A percentile compares a stretch with the other conserved stretches of the same genome.
phyloP scores from a whole-genome alignment of 2,797 vertebrate species.

The Platalea minor region DNA sequence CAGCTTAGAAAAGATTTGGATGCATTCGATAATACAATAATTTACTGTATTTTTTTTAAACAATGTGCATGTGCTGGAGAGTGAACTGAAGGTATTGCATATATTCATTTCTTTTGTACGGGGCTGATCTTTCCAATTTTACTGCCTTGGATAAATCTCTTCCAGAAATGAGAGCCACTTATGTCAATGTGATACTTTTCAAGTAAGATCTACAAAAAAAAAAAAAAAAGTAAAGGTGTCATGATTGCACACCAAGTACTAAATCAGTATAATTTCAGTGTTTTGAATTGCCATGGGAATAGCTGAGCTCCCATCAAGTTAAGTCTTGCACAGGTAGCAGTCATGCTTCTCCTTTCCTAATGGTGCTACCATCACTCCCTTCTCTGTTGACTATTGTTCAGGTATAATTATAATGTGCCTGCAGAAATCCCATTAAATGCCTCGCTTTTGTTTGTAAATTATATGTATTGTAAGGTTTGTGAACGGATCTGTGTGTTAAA shows the following conservation, averaged over 20 bases:
- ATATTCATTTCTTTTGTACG: background rate
- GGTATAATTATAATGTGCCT: conserved; percentile 24
- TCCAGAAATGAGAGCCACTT: background rate
- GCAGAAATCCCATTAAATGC: conserved; percentile 39
- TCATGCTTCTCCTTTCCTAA: conserved; percentile 39
- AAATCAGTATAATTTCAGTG: conserved; percentile 30
- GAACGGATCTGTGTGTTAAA: conserved; percentile 17
- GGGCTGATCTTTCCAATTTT: background rate
- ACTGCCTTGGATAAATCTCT: background rate
- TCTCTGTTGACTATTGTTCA: conserved; percentile 37
- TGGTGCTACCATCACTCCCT: conserved; percentile 36
- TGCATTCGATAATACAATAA: background rate
- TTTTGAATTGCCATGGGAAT: conserved; percentile 33
- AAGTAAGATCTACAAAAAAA: background rate
- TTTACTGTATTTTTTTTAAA: background rate
- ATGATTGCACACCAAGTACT: background rate
- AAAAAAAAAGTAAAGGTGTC: background rate
- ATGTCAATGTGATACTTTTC: background rate
- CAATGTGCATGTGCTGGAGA: background rate
- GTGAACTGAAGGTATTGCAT: background rate
- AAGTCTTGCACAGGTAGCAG: conserved; percentile 48
- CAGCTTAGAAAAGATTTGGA: background rate
- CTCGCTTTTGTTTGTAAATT: conserved; percentile 46
- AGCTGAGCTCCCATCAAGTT: conserved; percentile 41
- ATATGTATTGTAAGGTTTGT: background rate